Evolutionary conservation across 2,797 vertebrate species (phyloP).

Genomic region (Borostomias antarcticus): DNA sequence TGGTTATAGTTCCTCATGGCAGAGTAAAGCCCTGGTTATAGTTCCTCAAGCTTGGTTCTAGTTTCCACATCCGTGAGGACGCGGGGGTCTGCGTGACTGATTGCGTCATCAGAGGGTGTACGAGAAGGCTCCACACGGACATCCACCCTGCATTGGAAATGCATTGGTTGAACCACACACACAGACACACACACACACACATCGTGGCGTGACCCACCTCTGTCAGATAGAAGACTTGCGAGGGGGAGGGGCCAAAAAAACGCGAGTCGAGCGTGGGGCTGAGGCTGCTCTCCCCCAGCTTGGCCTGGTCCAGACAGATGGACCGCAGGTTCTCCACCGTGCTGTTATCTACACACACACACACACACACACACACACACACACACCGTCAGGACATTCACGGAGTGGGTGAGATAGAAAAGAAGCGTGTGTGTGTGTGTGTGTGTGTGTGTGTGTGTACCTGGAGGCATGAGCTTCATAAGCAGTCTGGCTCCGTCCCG

Average conservation of each 20-base stretch:
- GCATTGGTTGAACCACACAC: too few species aligned
- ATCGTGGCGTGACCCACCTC: slow-evolving; percentile 76
- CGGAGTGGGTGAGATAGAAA: neutral
- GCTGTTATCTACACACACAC: slow-evolving; percentile 78
- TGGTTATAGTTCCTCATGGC: too few species aligned
- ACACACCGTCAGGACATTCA: neutral
- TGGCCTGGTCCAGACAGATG: slow-evolving; percentile 89
- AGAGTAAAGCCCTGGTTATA: too few species aligned
- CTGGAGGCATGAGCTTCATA: slow-evolving; percentile 92
- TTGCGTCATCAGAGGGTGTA: too few species aligned
- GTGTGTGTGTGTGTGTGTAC: slow-evolving; percentile 59
- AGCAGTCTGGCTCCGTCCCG: slow-evolving; percentile 88
- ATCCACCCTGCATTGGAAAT: too few species aligned
- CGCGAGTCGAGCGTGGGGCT: slow-evolving; percentile 88
- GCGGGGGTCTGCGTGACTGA: too few species aligned
- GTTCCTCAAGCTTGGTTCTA: too few species aligned
- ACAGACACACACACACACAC: neutral
- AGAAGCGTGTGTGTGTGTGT: neutral
- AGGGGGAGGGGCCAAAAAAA: slow-evolving; percentile 88
- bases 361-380: too few species aligned
- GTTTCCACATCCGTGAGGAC: too few species aligned
- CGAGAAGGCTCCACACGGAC: too few species aligned
- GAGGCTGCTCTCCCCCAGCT: slow-evolving; percentile 89
- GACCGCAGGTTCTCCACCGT: slow-evolving; percentile 88
- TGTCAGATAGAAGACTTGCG: slow-evolving; percentile 90